A percentile compares a stretch with the other conserved stretches of the same genome.
These are phyloP conservation scores for Pygmarrhopalites habei DNA, from an alignment of 1,140 invertebrate genomes.

Conservation along the genomic window DNA sequence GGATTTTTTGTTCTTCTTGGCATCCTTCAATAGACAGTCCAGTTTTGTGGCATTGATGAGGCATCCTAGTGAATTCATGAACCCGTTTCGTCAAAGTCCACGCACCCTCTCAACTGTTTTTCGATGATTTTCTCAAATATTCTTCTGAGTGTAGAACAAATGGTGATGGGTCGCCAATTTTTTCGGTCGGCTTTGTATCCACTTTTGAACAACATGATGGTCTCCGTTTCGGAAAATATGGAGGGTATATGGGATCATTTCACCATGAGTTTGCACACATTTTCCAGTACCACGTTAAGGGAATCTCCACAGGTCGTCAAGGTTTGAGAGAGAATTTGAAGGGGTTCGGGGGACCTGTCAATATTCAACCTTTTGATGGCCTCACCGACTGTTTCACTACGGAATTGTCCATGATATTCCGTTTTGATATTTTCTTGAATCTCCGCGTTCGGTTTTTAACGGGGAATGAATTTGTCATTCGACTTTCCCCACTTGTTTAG, in stretches of 20 bases:
- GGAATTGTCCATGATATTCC: background rate
- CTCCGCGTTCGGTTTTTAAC: background rate
- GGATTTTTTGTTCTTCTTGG: background rate
- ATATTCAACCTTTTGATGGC: background rate
- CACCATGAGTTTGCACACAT: background rate
- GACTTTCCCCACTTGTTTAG: background rate
- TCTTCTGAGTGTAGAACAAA: conserved; percentile 4
- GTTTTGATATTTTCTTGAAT: background rate
- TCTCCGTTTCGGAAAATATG: background rate
- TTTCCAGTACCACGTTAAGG: background rate
- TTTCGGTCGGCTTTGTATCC: background rate
- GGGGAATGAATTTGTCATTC: background rate
- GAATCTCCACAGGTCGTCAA: background rate
- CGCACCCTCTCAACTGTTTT: background rate
- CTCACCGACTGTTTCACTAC: background rate
- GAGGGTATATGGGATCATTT: background rate
- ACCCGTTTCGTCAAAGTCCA: background rate
- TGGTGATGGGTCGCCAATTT: conserved; percentile 9
- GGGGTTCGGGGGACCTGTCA: background rate
- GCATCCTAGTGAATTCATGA: background rate
- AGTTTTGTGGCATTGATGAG: background rate
- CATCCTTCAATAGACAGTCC: background rate
- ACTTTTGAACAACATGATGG: background rate
- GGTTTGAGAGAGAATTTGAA: background rate
- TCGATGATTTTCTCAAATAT: background rate